Base-by-base conservation (phyloP, 2,113 vertebrate species). In the Microcebus lehilahytsara region DNA sequence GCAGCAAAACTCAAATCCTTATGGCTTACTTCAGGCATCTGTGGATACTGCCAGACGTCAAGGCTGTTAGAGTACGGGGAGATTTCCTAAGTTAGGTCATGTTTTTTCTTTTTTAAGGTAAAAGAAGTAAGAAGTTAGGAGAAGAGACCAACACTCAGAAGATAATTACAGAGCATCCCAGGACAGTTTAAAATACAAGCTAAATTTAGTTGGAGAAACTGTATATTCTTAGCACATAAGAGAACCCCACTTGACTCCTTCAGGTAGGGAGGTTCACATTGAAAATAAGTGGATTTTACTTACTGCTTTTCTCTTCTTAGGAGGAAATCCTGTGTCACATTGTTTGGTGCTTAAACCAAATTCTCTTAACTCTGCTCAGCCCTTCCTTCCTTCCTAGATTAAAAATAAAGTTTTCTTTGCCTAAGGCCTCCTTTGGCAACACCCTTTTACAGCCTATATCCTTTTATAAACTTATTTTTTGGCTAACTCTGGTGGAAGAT, bases 401-500 rank as follows among this genome's bases (percentile, higher is more conserved):
- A 96, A 97, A 97, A 97, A 97, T 95, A 80, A 93, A 91, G 46
- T 77, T 95, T 96, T 90, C 66, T 96, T 97, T 97, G 85, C 66
- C 20, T 88, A 30, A 46, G 46, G 37, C 3, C 30, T 92, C 51
- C 71, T 97, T 96, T 78, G 72, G 27, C 74, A 95, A 81, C 5
- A 37, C 62, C 51, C 51, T 85, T 97, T 96, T 96, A 79, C n/a
- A 94, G 72, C 12, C 46, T 69, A 13, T 77, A 56, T 96, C 40
- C 56, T 83, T 77, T 95, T 75, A 46, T 74, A 86, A 46, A 16
- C 25, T 94, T 80, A 25, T 49, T 75, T 96, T 95, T 89, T 91
- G 62, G 16, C 58, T 67, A 58, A 77, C 78, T 67, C 27, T 49
- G 32, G 49, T 83, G 34, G 75, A 93, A 78, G 66, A 49, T 88